Percentiles rank a stretch among this genome's conserved stretches.
These are phyloP conservation scores for Sialis fuliginosa DNA, from an alignment of 2,888 invertebrate species.

Conservation along the genomic window DNA sequence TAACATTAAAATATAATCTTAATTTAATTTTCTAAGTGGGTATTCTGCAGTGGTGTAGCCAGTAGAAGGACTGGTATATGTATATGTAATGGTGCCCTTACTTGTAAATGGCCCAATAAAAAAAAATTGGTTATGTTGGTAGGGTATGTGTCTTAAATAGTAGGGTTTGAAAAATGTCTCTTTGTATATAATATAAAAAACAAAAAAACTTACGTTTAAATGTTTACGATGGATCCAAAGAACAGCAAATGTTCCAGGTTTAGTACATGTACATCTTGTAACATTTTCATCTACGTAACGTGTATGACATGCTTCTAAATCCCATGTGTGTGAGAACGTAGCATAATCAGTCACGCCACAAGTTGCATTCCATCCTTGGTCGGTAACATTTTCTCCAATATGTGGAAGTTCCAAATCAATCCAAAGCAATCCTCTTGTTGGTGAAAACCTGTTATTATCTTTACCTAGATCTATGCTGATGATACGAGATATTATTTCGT, in stretches of 20 bases:
- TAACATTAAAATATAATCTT: slow-evolving; percentile 6
- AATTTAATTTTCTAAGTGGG: background rate
- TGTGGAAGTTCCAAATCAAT: slow-evolving; percentile 29
- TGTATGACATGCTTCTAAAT: slow-evolving; percentile 37
- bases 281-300: slow-evolving; percentile 28
- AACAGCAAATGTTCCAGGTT: slow-evolving; percentile 42
- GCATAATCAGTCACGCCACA: slow-evolving; percentile 29
- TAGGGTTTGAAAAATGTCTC: no score
- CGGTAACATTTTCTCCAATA: slow-evolving; percentile 27
- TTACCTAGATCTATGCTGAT: slow-evolving; percentile 13
- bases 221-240: slow-evolving; percentile 24
- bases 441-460: slow-evolving; percentile 25
- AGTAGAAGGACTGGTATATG: no score
- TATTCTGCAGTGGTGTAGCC: background rate
- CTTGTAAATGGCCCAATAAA: no score
- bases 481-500: slow-evolving; percentile 37
- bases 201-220: slow-evolving; percentile 7
- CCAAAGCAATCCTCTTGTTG: slow-evolving; percentile 28
- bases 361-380: slow-evolving; percentile 27
- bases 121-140: no score
- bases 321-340: slow-evolving; percentile 38
- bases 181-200: background rate
- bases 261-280: slow-evolving; percentile 41
- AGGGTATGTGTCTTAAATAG: no score
- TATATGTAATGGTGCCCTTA: no score